Evolutionary conservation across 2,888 invertebrate species (phyloP).

Genomic region (Willowsia nigromaculata): DNA sequence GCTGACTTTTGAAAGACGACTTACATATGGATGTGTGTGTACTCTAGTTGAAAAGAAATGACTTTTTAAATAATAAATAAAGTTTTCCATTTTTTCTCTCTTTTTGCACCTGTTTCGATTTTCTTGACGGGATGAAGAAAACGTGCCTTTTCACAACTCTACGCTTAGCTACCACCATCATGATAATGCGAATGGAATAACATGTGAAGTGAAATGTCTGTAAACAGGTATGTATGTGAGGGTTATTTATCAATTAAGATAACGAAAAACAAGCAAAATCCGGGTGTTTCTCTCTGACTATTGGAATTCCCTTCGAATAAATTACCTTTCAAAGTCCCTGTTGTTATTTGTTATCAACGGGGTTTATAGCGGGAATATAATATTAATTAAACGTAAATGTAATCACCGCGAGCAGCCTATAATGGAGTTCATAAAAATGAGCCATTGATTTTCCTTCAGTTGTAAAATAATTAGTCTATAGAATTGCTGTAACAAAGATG

Average conservation of each 20-base stretch:
- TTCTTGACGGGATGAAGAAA: not conserved
- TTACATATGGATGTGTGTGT: not conserved
- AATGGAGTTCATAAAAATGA: not conserved
- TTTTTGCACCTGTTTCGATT: conserved; percentile 33
- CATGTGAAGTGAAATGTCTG: no score
- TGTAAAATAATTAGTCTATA: not conserved
- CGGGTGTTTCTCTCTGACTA: not conserved
- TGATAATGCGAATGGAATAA: no score
- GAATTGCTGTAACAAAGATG: not conserved
- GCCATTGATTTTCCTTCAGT: not conserved
- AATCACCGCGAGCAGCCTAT: not conserved
- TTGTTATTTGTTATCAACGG: not conserved
- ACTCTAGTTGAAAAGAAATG: conserved; percentile 14
- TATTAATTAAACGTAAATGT: not conserved
- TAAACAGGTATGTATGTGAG: not conserved
- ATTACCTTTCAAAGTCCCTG: not conserved
- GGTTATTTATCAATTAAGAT: conserved; percentile 7
- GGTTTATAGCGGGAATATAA: not conserved
- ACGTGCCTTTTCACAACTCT: no score
- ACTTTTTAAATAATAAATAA: conserved; percentile 52
- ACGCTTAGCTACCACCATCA: not conserved
- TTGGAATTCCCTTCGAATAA: not conserved
- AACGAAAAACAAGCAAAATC: not conserved
- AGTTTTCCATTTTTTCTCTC: not conserved
- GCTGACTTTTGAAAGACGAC: conserved; percentile 8